phyloP scores from a whole-genome alignment of 2,888 invertebrate genomes.

The Eumerus sabulonum region DNA sequence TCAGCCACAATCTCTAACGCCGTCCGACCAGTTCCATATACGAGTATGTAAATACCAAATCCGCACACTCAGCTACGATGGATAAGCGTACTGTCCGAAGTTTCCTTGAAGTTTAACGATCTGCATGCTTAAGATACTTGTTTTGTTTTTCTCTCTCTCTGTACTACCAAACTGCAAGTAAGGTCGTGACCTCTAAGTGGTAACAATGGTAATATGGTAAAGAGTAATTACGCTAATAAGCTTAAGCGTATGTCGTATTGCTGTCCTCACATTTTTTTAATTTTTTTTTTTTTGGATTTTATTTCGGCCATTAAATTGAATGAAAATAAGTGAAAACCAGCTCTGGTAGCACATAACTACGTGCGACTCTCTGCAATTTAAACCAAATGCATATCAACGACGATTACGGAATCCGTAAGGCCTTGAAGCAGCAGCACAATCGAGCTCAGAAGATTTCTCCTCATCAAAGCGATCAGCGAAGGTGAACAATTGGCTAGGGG shows the following conservation, averaged over 20 bases:
- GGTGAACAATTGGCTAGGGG: conserved; percentile 73
- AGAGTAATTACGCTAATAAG: conserved; percentile 53
- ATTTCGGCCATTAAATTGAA: conserved; percentile 23
- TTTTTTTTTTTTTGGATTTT: too few relatives aligned
- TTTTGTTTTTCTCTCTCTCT: not conserved
- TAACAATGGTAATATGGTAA: conserved; percentile 36
- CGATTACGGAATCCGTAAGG: conserved; percentile 52
- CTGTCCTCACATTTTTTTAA: conserved; percentile 6
- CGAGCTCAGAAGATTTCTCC: conserved; percentile 76
- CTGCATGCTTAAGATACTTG: conserved; percentile 1
- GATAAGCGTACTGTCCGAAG: not conserved
- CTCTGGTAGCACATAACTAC: conserved; percentile 1
- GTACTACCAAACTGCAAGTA: conserved; percentile 40
- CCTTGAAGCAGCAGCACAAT: conserved; percentile 47
- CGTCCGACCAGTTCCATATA: too few relatives aligned
- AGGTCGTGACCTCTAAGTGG: conserved; percentile 49
- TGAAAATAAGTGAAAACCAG: conserved; percentile 13
- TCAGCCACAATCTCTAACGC: too few relatives aligned
- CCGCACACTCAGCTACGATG: not conserved
- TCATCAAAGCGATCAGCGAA: conserved; percentile 78
- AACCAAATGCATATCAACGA: conserved; percentile 49
- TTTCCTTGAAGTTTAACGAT: conserved; percentile 45
- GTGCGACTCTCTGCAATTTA: conserved; percentile 22
- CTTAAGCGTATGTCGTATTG: conserved; percentile 32
- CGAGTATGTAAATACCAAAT: not conserved